phyloP scores from a whole-genome alignment of 2,888 invertebrate species.

The Abscondita cerata region DNA sequence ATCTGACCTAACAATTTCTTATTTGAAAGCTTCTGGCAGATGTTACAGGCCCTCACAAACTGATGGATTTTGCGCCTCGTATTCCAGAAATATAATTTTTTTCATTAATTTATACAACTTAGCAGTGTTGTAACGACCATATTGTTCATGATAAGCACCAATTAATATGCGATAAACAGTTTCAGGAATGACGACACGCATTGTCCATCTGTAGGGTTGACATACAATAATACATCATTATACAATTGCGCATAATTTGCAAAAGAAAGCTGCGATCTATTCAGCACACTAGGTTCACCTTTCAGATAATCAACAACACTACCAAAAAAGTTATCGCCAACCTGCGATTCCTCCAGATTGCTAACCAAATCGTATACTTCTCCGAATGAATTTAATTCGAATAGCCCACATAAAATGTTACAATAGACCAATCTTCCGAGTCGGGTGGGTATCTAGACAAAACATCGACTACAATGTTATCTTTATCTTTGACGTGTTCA shows the following conservation, averaged over 20 bases:
- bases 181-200: neutral
- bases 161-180: neutral
- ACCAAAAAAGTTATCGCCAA: too few relatives aligned
- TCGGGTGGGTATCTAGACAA: constrained; percentile 39
- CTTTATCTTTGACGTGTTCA: constrained; percentile 37
- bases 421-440: neutral
- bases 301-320: too few relatives aligned
- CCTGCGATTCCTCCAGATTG: neutral
- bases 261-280: too few relatives aligned
- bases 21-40: constrained; percentile 30
- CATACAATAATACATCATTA: neutral
- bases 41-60: constrained; percentile 21
- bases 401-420: neutral
- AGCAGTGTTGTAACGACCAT: constrained; percentile 16
- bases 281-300: neutral
- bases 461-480: constrained; percentile 42
- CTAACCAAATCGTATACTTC: neutral
- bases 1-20: neutral
- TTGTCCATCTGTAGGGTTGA: neutral
- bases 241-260: too few relatives aligned
- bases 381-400: neutral
- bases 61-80: constrained; percentile 1
- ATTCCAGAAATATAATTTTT: neutral
- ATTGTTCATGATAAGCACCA: neutral
- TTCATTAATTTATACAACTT: constrained; percentile 19